Evolutionary conservation across 2,888 invertebrate species (phyloP), one percentile per base, ranked within the genome.

Genomic region (Strigamia maritima): DNA sequence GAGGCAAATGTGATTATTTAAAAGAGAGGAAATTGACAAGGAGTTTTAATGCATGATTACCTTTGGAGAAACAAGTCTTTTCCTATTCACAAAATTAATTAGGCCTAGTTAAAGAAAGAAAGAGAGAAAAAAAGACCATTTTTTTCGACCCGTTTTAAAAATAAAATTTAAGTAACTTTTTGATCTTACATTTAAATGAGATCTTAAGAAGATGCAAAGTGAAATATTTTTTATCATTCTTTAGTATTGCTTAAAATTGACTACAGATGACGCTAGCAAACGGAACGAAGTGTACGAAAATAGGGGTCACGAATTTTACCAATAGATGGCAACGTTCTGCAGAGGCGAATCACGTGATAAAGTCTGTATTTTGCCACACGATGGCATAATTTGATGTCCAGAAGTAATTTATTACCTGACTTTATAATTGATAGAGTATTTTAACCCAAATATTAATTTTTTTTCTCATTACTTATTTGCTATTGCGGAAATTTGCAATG

Each of bases 1-100:
- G 65, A 65, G 65, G 28, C 65, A 65, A 65, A 65, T 24, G 65
- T 65, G 24, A 26, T 65, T 65, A 65, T 65, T 65, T 26, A 65
- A 26, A 26, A 65, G 65, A 65, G 65, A 65, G 24, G 65, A 65
- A 65, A 26, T 26, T 65, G 65, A 65, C 28, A 26, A 26, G 65
- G 16, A 8, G 28, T 65, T 65, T 65, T 26, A 65, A 65, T 65
- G 65, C 65, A 26, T 65, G 65, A 49, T 49, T 49, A 49, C 49
- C 49, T n/a, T 49, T 49, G n/a, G 49, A 49, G 49, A 49, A 49
- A 49, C 49, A 49, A 40, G 49, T 16, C 49, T 49, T 49, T 49
- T 49, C 49, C 19, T n/a, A 3, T n/a, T 49, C 49, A n/a, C 49
- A 49, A 49, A 49, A 49, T 49, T 49, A 49, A 49, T 49, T 49